phyloP scores from a whole-genome alignment of 2,113 vertebrate genomes.

The Talpa occidentalis region DNA sequence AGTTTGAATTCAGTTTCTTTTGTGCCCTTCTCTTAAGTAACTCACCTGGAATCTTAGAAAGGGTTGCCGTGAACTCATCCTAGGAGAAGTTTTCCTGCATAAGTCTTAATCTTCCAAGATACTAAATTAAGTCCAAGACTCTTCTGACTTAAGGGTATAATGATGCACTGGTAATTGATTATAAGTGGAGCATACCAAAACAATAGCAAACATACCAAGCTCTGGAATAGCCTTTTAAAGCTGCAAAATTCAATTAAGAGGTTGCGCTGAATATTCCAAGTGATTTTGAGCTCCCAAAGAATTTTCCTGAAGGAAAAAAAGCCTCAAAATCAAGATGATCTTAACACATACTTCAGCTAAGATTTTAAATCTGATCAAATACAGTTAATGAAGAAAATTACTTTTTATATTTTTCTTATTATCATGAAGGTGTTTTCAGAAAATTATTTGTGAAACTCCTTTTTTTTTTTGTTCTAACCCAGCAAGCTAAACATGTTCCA shows the following conservation, averaged over 20 bases:
- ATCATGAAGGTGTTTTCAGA: constrained; percentile 79
- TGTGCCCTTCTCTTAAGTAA: neutral
- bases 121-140: constrained; percentile 31
- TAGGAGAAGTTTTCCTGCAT: neutral
- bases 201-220: neutral
- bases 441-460: constrained; percentile 83
- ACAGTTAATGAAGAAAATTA: constrained; percentile 73
- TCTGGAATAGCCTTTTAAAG: constrained; percentile 4
- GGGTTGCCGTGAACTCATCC: neutral
- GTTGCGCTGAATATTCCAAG: neutral
- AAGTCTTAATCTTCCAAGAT: neutral
- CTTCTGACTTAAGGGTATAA: neutral
- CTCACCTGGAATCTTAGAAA: neutral
- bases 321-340: neutral
- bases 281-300: constrained; percentile 1
- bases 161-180: neutral
- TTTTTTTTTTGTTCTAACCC: constrained; percentile 84
- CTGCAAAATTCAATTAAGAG: constrained; percentile 6
- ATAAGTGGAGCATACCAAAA: neutral
- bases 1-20: neutral
- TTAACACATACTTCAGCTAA: constrained; percentile 13
- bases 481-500: constrained; percentile 87
- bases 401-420: constrained; percentile 73
- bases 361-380: constrained; percentile 68
- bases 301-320: constrained; percentile 11